Evolutionary conservation across 35 echinoderm and acorn worm genomes (phyloP).

Genomic region (Apostichopus parvimensis): DNA sequence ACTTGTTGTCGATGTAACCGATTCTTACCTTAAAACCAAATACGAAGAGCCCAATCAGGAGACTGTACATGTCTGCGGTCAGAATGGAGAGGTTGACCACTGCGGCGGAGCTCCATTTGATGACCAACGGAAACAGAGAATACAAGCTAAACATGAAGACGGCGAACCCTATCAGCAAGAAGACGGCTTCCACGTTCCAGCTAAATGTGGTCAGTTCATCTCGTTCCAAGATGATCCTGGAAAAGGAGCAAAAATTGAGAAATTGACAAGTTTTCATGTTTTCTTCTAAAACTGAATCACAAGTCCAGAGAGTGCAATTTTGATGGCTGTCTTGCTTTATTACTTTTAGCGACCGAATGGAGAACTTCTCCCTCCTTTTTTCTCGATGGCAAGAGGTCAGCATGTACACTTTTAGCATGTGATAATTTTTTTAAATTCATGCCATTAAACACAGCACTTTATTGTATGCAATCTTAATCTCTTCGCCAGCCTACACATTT

Average conservation of each 20-base stretch:
- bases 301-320: no score
- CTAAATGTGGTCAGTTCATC: slow-evolving; percentile 67
- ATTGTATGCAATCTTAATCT: no score
- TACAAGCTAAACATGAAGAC: slow-evolving; percentile 89
- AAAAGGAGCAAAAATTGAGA: slow-evolving; percentile 24
- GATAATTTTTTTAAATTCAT: no score
- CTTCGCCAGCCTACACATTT: no score
- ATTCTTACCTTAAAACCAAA: slow-evolving; percentile 83
- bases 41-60: slow-evolving; percentile 83
- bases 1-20: background rate
- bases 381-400: no score
- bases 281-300: no score
- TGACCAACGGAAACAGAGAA: slow-evolving; percentile 93
- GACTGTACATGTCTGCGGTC: slow-evolving; percentile 88
- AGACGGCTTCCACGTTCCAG: slow-evolving; percentile 69
- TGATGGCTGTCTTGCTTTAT: no score
- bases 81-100: slow-evolving; percentile 95
- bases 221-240: slow-evolving; percentile 78
- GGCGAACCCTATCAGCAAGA: slow-evolving; percentile 83
- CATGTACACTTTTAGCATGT: no score
- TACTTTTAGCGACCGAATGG: no score
- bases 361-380: no score
- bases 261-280: no score
- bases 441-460: no score
- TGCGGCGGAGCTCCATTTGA: slow-evolving; percentile 87